A percentile compares a stretch with the other conserved stretches of the same genome.
Conservation (phyloP, 1,140 invertebrate genomes). For the Cyrtorhinus lividipennis region DNA sequence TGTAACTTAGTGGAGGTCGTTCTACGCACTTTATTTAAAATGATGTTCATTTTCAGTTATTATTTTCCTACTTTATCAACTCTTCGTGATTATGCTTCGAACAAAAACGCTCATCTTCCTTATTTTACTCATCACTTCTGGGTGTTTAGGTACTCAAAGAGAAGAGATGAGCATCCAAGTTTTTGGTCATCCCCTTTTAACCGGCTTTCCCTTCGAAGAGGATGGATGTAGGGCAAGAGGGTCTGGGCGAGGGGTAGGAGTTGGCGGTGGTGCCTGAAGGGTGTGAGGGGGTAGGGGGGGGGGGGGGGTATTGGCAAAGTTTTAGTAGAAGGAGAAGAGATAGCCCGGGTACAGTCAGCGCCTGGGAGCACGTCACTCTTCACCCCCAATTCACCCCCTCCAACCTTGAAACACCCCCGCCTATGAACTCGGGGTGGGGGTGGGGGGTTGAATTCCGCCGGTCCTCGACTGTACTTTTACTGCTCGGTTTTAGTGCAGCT, state of each 20-base stretch:
- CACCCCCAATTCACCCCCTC: not conserved
- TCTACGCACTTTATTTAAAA: too few relatives aligned
- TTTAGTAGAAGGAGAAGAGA: not conserved
- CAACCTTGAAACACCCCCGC: not conserved
- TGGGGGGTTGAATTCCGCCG: not conserved
- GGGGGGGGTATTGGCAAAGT: conserved; percentile 9
- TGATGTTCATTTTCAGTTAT: too few relatives aligned
- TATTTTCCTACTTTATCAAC: too few relatives aligned
- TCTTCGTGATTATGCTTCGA: too few relatives aligned
- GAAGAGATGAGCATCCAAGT: too few relatives aligned
- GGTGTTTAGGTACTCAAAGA: too few relatives aligned
- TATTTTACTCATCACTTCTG: too few relatives aligned
- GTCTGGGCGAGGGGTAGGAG: not conserved
- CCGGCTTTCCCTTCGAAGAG: too few relatives aligned
- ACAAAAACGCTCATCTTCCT: too few relatives aligned
- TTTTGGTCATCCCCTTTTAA: too few relatives aligned
- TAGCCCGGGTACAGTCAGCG: not conserved
- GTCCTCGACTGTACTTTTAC: not conserved
- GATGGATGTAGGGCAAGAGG: too few relatives aligned
- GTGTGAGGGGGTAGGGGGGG: not conserved
- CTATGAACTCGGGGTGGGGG: not conserved
- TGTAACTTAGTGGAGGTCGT: too few relatives aligned
- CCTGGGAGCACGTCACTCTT: not conserved
- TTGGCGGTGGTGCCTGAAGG: not conserved
- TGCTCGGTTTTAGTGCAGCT: conserved; percentile 9